phyloP scores from a whole-genome alignment of 2,797 vertebrate species.

The Lepus oiostolus region DNA sequence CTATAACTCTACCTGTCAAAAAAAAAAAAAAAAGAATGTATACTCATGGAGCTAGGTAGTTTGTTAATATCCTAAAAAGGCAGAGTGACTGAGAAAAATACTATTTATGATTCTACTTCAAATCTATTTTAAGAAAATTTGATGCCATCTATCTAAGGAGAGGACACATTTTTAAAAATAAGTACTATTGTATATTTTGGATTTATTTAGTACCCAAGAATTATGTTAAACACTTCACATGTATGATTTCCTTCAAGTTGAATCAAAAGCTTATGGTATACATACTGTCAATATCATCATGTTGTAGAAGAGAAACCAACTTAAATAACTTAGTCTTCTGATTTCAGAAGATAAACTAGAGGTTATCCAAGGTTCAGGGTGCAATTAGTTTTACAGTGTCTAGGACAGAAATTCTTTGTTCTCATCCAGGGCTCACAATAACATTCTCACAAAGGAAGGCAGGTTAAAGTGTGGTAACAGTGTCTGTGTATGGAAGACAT shows the following conservation, averaged over 20 bases:
- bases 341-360: not conserved
- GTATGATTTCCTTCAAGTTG: not conserved
- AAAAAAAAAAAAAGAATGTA: not conserved
- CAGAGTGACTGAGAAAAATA: not conserved
- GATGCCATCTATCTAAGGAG: not conserved
- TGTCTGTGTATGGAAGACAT: not conserved
- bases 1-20: too few species aligned
- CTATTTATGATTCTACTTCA: not conserved
- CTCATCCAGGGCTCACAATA: not conserved
- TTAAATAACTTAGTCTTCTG: not conserved
- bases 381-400: not conserved
- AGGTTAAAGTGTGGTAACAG: not conserved
- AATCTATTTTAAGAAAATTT: not conserved
- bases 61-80: constrained; percentile 56
- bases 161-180: constrained; percentile 16
- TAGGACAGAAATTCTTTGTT: constrained; percentile 51
- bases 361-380: not conserved
- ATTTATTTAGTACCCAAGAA: not conserved
- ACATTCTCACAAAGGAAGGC: constrained; percentile 35
- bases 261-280: not conserved
- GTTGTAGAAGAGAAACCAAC: not conserved
- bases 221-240: constrained; percentile 35
- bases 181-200: too few species aligned
- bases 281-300: not conserved
- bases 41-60: constrained; percentile 25